phyloP scores from a whole-genome alignment of 2,797 vertebrate species.

The Hyperoplus lanceolatus region DNA sequence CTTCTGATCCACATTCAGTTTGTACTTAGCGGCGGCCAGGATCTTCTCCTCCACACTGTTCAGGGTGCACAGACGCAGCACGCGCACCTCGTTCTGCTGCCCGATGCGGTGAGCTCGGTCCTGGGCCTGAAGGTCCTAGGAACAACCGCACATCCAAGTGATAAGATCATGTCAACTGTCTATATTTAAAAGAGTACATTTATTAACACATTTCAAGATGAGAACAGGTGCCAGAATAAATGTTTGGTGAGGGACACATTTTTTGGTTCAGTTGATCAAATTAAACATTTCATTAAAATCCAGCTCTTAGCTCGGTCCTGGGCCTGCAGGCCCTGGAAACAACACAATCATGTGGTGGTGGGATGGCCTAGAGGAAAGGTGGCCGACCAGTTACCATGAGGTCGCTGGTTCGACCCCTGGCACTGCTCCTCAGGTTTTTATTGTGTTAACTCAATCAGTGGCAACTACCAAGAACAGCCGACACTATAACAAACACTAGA shows the following conservation, averaged over 20 bases:
- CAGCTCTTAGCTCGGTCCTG: too few relatives aligned
- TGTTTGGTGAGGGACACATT: background rate
- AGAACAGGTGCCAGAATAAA: background rate
- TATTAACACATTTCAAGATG: background rate
- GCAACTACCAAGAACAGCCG: background rate
- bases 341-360: too few relatives aligned
- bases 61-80: constrained; percentile 94
- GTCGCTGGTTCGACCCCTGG: too few relatives aligned
- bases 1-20: constrained; percentile 98
- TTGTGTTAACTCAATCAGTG: background rate
- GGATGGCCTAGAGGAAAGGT: too few relatives aligned
- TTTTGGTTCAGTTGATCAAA: too few relatives aligned
- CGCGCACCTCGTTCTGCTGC: constrained; percentile 96
- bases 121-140: constrained; percentile 96
- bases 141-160: background rate
- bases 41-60: constrained; percentile 99
- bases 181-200: background rate
- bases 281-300: too few relatives aligned
- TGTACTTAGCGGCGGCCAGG: constrained; percentile 96
- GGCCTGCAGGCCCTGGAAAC: too few relatives aligned
- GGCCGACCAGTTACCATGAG: too few relatives aligned
- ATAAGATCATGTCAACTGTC: background rate
- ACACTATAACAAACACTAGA: background rate
- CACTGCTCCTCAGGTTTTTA: too few relatives aligned
- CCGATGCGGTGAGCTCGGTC: constrained; percentile 97